Evolutionary conservation across 2,888 invertebrate species (phyloP), one percentile per base, ranked within the genome.

Genomic region (Anarsia innoxiella): DNA sequence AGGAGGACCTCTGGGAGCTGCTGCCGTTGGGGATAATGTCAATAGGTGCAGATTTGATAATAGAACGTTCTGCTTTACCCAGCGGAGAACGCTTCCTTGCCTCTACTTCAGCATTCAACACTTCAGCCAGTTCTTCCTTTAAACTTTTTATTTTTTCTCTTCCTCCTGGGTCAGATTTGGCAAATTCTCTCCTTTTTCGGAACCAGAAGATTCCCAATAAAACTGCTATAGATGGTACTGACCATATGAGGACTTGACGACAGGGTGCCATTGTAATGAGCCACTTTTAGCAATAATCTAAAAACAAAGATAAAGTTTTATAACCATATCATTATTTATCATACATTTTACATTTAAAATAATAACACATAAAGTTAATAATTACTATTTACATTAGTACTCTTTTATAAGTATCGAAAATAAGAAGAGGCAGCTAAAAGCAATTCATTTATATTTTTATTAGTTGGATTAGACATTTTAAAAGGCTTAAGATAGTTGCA

Each of bases 181-280:
- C 88, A 66, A 87, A 88, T 74, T 89, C 88, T 83, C 91, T 89
- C 87, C 90, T 92, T 86, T 91, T 91, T 84, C 89, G 91, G 89
- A 91, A 92, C 93, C 93, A 94, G 70, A 90, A 89, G 72, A 93
- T 89, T 58, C 92, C 92, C 75, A 93, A 86, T 62, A 93, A 86
- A 61, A 93, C 87, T 59, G 91, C 93, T 84, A 93, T 88, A 59
- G 92, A 91, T 68, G 93, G 93, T 59, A 93, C 87, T 60, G 90
- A 91, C 88, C 92, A 90, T 87, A 90, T 89, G 70, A 93, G 87
- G 66, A 93, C 74, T 77, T 92, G 93, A 71, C 90, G 89, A 84
- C 89, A 88, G 71, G 91, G 89, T 83, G 91, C 90, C 93, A 93
- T 93, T 87, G 83, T 87, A 80, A 70, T 68, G 75, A 88, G 90